phyloP scores from a whole-genome alignment of 37 sponge, comb jelly and placozoan species.

The Cliona cf. orientalis region DNA sequence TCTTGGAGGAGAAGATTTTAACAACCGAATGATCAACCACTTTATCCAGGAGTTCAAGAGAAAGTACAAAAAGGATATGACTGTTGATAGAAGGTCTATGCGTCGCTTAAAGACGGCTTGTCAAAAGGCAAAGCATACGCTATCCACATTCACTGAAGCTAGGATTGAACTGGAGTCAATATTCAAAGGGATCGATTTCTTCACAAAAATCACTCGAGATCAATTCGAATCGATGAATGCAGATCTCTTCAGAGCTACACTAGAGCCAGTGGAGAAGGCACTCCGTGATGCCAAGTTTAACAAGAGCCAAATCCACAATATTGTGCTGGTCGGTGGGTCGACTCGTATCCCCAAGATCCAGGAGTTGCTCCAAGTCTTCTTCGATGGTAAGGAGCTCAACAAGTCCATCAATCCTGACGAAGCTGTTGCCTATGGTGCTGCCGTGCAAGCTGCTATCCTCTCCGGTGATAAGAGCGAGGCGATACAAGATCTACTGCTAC shows the following conservation, averaged over 20 bases:
- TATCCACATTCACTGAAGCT: constrained; percentile 83
- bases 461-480: constrained; percentile 90
- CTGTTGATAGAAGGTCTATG: constrained; percentile 70
- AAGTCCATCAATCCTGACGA: constrained; percentile 97
- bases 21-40: constrained; percentile 89
- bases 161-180: constrained; percentile 89
- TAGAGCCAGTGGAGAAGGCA: constrained; percentile 92
- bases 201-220: constrained; percentile 89
- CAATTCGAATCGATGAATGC: constrained; percentile 88
- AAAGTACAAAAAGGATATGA: constrained; percentile 87
- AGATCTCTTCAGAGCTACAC: constrained; percentile 86
- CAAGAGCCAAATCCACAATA: constrained; percentile 86
- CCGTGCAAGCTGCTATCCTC: constrained; percentile 93
- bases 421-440: constrained; percentile 97
- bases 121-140: constrained; percentile 87
- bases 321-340: constrained; percentile 95
- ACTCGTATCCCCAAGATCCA: constrained; percentile 97
- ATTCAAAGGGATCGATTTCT: constrained; percentile 91
- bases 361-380: constrained; percentile 93
- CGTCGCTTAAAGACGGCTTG: constrained; percentile 87
- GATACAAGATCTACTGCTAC: constrained; percentile 90
- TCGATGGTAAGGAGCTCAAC: constrained; percentile 92
- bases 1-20: constrained; percentile 96
- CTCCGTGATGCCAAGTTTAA: constrained; percentile 83
- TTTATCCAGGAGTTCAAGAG: constrained; percentile 87